Evolutionary conservation across 2,113 vertebrate genomes (phyloP), one percentile per base, ranked within the genome.

Genomic region (Prinia subflava): DNA sequence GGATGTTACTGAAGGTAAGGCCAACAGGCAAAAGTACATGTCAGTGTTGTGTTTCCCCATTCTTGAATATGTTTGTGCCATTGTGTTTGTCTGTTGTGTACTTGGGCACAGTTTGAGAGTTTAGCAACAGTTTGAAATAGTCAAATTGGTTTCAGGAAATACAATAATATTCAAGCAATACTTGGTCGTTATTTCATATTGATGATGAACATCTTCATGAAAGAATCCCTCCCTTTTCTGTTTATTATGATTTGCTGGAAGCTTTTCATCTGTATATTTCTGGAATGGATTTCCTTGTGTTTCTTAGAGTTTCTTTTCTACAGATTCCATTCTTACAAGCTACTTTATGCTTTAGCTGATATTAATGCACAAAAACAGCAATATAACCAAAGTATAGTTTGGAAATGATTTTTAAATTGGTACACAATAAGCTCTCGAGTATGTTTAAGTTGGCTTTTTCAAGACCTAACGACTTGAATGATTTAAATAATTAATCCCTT

Each of bases 1-100:
- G 98, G 97, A 97, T 89, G 97, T 97, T 39, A 87, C 83, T 73
- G 96, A 78, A 91, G 98, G 98, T 97, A 98, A 98, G 95, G 94
- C 83, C 89, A 96, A 91, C 63, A 68, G 31, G 82, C 94, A 87
- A 62, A 53, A 69, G 28, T 46, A 3, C 13, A 14, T 11, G 5
- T 41, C 90, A 39, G 5, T 52, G 28, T 82, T 79, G 25, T 63
- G 20, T 44, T 74, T 89, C 57, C n/a, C 47, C 13, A 2, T 42
- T 46, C 31, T 57, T 42, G 17, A 44, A 39, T 52, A 21, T n/a
- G 14, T 53, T 70, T 69, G 28, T 88, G 64, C 37, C 17, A 5
- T 55, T 70, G 25, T 46, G 10, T 56, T 86, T 86, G 23, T 21
- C 49, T 73, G 13, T 74, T 35, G 4, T 37, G 13, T 82, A 35